phyloP scores from a whole-genome alignment of 2,797 vertebrate genomes.

The Apogon talboti region DNA sequence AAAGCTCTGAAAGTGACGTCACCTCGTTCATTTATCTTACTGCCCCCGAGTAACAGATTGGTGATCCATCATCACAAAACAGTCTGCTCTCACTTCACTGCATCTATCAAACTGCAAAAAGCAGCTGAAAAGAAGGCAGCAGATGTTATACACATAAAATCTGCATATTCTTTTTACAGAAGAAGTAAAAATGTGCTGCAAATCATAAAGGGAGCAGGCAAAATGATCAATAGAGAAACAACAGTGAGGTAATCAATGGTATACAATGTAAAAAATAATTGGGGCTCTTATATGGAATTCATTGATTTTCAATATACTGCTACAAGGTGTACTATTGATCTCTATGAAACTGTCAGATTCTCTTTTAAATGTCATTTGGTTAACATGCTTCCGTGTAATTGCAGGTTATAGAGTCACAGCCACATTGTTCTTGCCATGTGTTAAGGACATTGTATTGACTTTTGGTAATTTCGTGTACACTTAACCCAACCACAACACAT shows the following conservation, averaged over 20 bases:
- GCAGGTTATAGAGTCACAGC: not conserved
- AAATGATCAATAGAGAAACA: slow-evolving; percentile 9
- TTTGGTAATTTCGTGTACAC: too few species aligned
- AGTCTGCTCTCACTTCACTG: slow-evolving; percentile 20
- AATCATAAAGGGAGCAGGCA: not conserved
- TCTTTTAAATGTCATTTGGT: slow-evolving; percentile 15
- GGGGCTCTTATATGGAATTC: not conserved
- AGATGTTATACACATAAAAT: slow-evolving; percentile 23
- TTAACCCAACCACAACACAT: too few species aligned
- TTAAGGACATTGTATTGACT: too few species aligned
- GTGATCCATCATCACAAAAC: slow-evolving; percentile 46
- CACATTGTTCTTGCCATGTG: too few species aligned
- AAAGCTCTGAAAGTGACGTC: slow-evolving; percentile 33
- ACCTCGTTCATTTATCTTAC: slow-evolving; percentile 28
- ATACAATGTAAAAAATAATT: slow-evolving; percentile 1
- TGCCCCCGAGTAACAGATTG: slow-evolving; percentile 5
- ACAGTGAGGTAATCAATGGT: slow-evolving; percentile 1
- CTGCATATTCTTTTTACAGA: slow-evolving; percentile 6
- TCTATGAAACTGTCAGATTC: slow-evolving; percentile 35
- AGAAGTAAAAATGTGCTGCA: not conserved
- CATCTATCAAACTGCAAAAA: slow-evolving; percentile 39
- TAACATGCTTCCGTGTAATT: slow-evolving; percentile 20
- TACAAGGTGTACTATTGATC: slow-evolving; percentile 34
- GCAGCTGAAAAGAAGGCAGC: slow-evolving; percentile 19
- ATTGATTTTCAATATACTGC: slow-evolving; percentile 42